Evolutionary conservation across 1,140 invertebrate genomes (phyloP), one percentile per base, ranked within the genome.

Genomic region (Paraescarpia echinospica): DNA sequence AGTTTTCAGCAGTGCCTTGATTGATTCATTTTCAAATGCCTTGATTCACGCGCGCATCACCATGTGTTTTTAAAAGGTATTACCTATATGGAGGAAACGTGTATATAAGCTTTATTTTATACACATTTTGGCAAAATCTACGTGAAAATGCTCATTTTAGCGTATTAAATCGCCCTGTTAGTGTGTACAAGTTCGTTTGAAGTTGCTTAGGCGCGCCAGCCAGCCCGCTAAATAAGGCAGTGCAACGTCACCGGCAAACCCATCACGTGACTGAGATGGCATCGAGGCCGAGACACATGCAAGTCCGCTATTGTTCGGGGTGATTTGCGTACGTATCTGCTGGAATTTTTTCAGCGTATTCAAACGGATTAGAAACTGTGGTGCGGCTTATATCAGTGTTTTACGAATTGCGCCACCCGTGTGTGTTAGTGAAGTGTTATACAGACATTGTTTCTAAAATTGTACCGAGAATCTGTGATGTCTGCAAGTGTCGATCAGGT

Each of bases 401-500:
- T 90, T 90, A 90, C 35, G 34, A 90, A 77, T 6, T 77, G 59
- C 12, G 59, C 59, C 59, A 77, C 9, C 59, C 59, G 59, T 90
- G 34, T 90, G 90, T 34, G 34, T 90, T 90, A 34, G 34, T 90
- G 90, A 34, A 41, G 31, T 90, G 90, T 34, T 90, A 90, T 31
- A 90, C 33, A 90, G 27, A 77, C 59, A 77, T 77, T 77, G 59
- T 77, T 41, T 90, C 90, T 33, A 34, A 34, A 34, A 90, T 90
- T 90, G 34, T 34, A 34, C 90, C 34, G 35, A 41, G 18, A 90
- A 34, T 33, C 35, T 90, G 90, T 90, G 90, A 90, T 90, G 90
- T 90, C 90, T 90, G 90, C 90, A 34, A 41, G 90, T 90, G 90
- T 90, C 35, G 90, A 90, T 90, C 90, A 90, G 90, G 90, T 90